Conservation (phyloP, 2,113 vertebrate genomes). For the Centrocercus urophasianus region DNA sequence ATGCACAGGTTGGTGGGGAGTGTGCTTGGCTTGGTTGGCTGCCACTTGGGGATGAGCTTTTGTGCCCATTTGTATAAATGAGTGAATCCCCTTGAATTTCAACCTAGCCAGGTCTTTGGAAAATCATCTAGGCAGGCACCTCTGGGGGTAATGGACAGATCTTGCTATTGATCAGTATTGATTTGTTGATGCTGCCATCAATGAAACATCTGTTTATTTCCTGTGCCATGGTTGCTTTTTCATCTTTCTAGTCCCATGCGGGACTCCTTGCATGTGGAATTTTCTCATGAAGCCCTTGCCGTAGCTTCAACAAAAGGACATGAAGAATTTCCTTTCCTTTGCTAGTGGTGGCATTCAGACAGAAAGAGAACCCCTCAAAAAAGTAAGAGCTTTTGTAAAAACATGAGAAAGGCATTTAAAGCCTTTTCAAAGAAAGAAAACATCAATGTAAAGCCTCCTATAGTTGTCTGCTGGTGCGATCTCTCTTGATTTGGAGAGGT, state of each 20-base stretch:
- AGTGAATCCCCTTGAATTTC: neutral
- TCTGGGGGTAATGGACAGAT: neutral
- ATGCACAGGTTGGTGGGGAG: neutral
- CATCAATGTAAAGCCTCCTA: slow-evolving; percentile 31
- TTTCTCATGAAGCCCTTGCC: slow-evolving; percentile 46
- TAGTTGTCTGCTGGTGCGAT: neutral
- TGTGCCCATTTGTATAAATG: neutral
- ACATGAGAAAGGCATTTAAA: slow-evolving; percentile 53
- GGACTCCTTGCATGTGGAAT: neutral
- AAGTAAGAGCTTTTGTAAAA: slow-evolving; percentile 60
- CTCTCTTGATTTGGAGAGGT: slow-evolving; percentile 23
- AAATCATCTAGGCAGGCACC: neutral
- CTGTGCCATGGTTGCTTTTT: neutral
- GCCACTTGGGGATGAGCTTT: neutral
- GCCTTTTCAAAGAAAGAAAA: slow-evolving; percentile 55
- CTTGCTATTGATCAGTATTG: slow-evolving; percentile 12
- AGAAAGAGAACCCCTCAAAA: slow-evolving; percentile 55
- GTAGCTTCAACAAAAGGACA: slow-evolving; percentile 45
- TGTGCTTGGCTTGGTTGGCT: rapidly evolving
- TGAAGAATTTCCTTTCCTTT: slow-evolving; percentile 64
- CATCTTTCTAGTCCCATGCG: neutral
- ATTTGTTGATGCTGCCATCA: neutral
- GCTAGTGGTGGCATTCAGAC: slow-evolving; percentile 15
- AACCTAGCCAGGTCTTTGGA: neutral
- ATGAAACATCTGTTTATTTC: slow-evolving; percentile 33